Percentiles rank a stretch among this genome's conserved stretches.
phyloP scores from a whole-genome alignment of 2,888 invertebrate species.

The Caenorhabditis zanzibari region DNA sequence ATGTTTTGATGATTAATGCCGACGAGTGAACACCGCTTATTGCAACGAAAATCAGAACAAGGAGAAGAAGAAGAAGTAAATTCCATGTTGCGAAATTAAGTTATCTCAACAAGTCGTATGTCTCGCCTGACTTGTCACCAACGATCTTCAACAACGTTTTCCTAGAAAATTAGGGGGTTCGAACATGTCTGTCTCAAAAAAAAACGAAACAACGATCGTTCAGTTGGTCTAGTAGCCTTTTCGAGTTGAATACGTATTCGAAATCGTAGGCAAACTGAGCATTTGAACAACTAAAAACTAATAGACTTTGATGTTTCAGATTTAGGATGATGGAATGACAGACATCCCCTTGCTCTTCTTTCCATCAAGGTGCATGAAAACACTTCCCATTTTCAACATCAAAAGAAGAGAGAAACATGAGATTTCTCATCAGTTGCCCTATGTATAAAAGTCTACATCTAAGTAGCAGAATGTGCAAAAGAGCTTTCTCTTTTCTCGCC shows the following conservation, averaged over 20 bases:
- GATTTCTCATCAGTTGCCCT: slow-evolving; percentile 25
- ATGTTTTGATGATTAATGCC: slow-evolving; percentile 49
- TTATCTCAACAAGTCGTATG: slow-evolving; percentile 39
- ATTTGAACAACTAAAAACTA: background rate
- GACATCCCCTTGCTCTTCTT: background rate
- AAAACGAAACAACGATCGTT: background rate
- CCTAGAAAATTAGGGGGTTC: slow-evolving; percentile 28
- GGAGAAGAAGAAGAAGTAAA: slow-evolving; percentile 12
- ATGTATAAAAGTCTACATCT: slow-evolving; percentile 27
- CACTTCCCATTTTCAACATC: slow-evolving; percentile 7
- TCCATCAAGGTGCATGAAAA: slow-evolving; percentile 5
- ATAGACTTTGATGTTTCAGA: background rate
- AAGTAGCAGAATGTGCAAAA: slow-evolving; percentile 54
- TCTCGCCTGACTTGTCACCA: slow-evolving; percentile 31
- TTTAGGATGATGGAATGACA: background rate
- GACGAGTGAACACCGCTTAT: slow-evolving; percentile 27
- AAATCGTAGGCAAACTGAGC: background rate
- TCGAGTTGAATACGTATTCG: background rate
- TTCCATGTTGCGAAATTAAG: slow-evolving; percentile 54
- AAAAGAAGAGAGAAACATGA: background rate
- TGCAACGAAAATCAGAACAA: slow-evolving; percentile 6
- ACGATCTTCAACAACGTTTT: slow-evolving; percentile 24
- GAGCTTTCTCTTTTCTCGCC: slow-evolving; percentile 15
- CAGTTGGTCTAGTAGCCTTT: slow-evolving; percentile 4
- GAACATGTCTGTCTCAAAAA: slow-evolving; percentile 6